Percentiles rank a stretch among this genome's conserved stretches.
phyloP scores from a whole-genome alignment of 2,797 vertebrate genomes.

The Potorous gilbertii region DNA sequence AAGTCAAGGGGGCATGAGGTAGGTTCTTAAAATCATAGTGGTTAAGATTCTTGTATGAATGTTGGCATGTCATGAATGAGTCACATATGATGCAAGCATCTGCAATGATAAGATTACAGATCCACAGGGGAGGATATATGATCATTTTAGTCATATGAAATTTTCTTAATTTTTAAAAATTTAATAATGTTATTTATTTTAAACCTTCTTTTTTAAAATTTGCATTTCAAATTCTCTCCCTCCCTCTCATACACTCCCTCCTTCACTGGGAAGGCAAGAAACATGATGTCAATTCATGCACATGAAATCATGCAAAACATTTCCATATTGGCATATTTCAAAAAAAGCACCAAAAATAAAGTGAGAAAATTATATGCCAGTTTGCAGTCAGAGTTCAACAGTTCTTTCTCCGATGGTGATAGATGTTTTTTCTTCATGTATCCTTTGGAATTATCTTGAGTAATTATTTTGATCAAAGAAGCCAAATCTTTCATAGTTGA shows the following conservation, averaged over 20 bases:
- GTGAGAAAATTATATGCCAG: no score
- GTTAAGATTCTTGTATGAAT: background rate
- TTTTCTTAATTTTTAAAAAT: background rate
- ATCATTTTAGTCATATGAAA: background rate
- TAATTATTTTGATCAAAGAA: no score
- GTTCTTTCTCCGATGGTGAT: no score
- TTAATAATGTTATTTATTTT: background rate
- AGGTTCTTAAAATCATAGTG: background rate
- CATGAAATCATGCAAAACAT: no score
- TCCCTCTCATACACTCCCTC: background rate
- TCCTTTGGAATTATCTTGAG: no score
- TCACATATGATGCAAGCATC: background rate
- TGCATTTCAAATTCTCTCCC: background rate
- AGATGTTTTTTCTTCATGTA: no score
- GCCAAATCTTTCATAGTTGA: no score
- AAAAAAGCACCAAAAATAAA: no score
- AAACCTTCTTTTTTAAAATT: background rate
- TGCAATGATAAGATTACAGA: background rate
- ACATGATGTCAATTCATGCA: no score
- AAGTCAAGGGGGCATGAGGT: background rate
- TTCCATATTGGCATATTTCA: no score
- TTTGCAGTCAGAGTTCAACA: no score
- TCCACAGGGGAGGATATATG: background rate
- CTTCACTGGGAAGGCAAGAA: no score
- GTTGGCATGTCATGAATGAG: background rate